Evolutionary conservation across 2,113 vertebrate species (phyloP).

Genomic region (Cebidichthys violaceus): DNA sequence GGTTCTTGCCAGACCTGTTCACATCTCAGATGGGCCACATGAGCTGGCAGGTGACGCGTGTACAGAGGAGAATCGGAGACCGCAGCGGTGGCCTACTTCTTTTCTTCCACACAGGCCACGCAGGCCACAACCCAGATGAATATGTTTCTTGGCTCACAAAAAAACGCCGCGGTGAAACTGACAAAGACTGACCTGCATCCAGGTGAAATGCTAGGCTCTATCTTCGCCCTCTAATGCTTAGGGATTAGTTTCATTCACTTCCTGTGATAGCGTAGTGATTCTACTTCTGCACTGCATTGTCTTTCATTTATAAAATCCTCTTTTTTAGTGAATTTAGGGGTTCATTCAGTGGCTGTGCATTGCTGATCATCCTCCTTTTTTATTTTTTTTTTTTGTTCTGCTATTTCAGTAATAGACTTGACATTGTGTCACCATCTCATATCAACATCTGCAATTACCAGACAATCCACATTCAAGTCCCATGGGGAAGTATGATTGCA

Average conservation of each 20-base stretch:
- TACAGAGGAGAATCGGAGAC: constrained; percentile 71
- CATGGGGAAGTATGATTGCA: constrained; percentile 95
- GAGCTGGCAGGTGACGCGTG: constrained; percentile 82
- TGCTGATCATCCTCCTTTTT: constrained; percentile 84
- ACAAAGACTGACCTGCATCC: constrained; percentile 76
- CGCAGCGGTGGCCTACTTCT: constrained; percentile 79
- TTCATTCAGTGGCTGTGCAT: constrained; percentile 83
- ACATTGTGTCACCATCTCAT: constrained; percentile 93
- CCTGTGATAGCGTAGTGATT: neutral
- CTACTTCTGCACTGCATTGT: neutral
- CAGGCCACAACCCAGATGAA: constrained; percentile 72
- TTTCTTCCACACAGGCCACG: constrained; percentile 58
- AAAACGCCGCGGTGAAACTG: constrained; percentile 31
- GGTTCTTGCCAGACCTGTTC: constrained; percentile 82
- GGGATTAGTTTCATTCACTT: constrained; percentile 28
- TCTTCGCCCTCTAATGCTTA: neutral
- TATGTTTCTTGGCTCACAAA: constrained; percentile 61
- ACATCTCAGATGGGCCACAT: constrained; percentile 77
- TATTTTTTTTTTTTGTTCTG: too few species aligned
- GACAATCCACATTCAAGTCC: constrained; percentile 90
- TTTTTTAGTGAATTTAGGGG: constrained; percentile 1
- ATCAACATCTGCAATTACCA: constrained; percentile 96
- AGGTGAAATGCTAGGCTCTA: constrained; percentile 59
- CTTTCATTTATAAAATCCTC: constrained; percentile 6
- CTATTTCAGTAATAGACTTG: constrained; percentile 89